Evolutionary conservation across 2,113 vertebrate genomes (phyloP).

Genomic region (Petaurus breviceps): DNA sequence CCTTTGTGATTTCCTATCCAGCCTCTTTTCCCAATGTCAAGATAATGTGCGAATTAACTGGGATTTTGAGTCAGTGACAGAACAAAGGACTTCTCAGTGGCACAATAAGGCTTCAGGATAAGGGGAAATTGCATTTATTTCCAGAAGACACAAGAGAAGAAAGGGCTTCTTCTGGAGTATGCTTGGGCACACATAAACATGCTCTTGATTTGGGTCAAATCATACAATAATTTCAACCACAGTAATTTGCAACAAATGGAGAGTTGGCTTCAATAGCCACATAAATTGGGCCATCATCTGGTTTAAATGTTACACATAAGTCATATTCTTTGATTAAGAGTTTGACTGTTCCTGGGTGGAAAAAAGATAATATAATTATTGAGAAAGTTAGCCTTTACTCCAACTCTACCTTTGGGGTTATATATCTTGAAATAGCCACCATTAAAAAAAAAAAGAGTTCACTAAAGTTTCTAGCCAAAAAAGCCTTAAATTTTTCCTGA

Average conservation of each 20-base stretch:
- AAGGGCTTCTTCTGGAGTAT: background rate
- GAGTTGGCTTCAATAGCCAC: background rate
- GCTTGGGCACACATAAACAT: background rate
- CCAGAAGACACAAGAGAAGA: background rate
- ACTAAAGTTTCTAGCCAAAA: slow-evolving; percentile 26
- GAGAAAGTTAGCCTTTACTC: background rate
- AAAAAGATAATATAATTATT: background rate
- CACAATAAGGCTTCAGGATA: background rate
- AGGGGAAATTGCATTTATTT: background rate
- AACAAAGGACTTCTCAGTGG: background rate
- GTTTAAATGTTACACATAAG: background rate
- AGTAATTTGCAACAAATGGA: background rate
- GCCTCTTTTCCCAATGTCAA: background rate
- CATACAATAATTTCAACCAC: background rate
- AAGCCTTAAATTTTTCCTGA: slow-evolving; percentile 34
- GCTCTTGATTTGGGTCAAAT: background rate
- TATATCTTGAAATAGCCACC: background rate
- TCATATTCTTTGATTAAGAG: background rate
- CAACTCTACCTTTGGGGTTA: slow-evolving; percentile 13
- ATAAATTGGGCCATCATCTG: background rate
- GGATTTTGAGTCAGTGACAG: background rate
- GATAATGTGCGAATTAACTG: background rate
- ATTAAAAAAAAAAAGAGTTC: slow-evolving; percentile 4
- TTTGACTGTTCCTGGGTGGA: background rate
- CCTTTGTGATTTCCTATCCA: background rate